Evolutionary conservation across 2,797 vertebrate species (phyloP).

Genomic region (Dendrocincla fuliginosa): DNA sequence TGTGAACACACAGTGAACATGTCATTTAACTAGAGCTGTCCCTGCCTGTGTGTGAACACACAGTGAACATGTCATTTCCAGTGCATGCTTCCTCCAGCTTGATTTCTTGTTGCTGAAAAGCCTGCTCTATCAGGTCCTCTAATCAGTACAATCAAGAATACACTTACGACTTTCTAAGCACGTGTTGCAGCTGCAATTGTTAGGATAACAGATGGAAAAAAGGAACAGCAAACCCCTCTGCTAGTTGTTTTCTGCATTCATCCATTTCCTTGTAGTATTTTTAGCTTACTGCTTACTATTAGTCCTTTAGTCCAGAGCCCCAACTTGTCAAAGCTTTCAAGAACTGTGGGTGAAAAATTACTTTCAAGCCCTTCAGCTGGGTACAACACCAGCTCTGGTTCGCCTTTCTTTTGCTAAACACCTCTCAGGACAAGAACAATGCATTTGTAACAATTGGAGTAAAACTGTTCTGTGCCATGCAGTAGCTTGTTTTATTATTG

Average conservation of each 20-base stretch:
- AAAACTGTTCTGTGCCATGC: neutral
- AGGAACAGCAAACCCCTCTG: neutral
- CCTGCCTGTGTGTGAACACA: no score
- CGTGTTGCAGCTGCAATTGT: neutral
- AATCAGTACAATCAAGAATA: neutral
- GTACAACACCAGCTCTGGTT: neutral
- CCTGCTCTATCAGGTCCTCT: neutral
- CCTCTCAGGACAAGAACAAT: conserved; percentile 23
- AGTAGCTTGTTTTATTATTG: conserved; percentile 16
- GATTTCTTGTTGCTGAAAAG: neutral
- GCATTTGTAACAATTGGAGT: neutral
- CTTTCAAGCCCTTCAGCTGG: neutral
- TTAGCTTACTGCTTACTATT: conserved; percentile 8
- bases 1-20: no score
- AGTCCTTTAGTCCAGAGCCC: conserved; percentile 12
- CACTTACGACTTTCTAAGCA: neutral
- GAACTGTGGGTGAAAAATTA: conserved; percentile 12
- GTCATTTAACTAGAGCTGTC: no score
- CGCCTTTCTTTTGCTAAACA: conserved; percentile 4
- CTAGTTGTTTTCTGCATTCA: neutral
- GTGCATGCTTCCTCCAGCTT: neutral
- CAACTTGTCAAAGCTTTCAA: conserved; percentile 5
- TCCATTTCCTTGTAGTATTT: neutral
- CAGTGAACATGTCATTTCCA: neutral
- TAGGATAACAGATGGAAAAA: neutral